Percentiles rank a stretch among this genome's conserved stretches.
These are phyloP conservation scores for Chymomyza procnemis DNA, from an alignment of 2,888 invertebrate species.

Conservation along the genomic window DNA sequence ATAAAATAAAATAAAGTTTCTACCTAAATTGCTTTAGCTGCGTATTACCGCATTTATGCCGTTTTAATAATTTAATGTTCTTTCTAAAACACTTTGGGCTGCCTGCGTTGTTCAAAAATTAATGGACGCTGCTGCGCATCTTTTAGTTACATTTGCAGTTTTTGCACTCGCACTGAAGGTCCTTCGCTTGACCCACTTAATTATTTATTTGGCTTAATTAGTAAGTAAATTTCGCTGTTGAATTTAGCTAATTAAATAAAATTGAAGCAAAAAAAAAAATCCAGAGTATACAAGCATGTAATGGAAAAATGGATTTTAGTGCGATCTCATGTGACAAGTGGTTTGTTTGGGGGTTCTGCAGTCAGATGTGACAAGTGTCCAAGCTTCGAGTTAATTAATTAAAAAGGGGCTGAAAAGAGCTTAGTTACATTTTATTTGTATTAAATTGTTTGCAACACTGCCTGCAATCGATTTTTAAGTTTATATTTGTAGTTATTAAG, in stretches of 20 bases:
- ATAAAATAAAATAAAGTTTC: not conserved
- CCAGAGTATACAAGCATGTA: not conserved
- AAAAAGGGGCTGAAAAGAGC: not conserved
- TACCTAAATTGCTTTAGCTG: not conserved
- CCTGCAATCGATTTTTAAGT: no score
- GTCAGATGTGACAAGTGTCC: not conserved
- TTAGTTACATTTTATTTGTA: not conserved
- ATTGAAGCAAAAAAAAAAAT: constrained; percentile 15
- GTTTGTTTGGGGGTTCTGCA: not conserved
- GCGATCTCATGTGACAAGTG: not conserved
- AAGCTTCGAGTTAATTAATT: not conserved
- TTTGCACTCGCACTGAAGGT: constrained; percentile 13
- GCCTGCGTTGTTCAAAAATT: not conserved
- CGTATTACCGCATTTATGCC: constrained; percentile 9
- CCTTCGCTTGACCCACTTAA: constrained; percentile 41
- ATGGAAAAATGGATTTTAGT: not conserved
- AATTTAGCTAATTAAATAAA: constrained; percentile 67
- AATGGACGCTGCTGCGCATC: constrained; percentile 36
- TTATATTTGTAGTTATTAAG: no score
- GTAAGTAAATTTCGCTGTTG: constrained; percentile 30
- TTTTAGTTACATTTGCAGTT: constrained; percentile 32
- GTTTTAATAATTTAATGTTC: constrained; percentile 53
- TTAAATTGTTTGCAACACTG: not conserved
- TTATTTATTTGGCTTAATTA: constrained; percentile 58
- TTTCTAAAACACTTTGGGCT: constrained; percentile 55